Evolutionary conservation across 2,113 vertebrate genomes (phyloP), one percentile per base, ranked within the genome.

Genomic region (Tragelaphus strepsiceros): DNA sequence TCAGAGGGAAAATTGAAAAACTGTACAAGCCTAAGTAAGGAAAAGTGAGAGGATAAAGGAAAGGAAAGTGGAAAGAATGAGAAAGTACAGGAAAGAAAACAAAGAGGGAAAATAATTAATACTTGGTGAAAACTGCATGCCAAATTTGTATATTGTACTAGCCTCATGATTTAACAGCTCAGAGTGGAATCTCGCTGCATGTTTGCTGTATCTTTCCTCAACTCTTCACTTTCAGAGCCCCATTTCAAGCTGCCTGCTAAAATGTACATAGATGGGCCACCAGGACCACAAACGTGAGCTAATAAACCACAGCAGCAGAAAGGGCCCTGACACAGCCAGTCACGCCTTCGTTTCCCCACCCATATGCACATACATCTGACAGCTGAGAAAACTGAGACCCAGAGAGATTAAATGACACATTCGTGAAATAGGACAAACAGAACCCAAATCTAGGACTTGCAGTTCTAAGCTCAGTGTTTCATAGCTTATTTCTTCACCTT

Each of bases 1-100:
- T 97, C 80, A 98, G 82, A 96, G 97, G 94, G 51, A 98, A 98
- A 95, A 94, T 22, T 83, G 98, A 85, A 98, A 98, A 96, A 81
- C 94, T 97, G 85, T 94, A 91, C 71, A 91, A 22, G 35, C 81
- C 97, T 98, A 30, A 92, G 91, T 56, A 53, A 91, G n/a, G 93
- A 80, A 96, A 85, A 77, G 83, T 14, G 30, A 77, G 46, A 54
- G 90, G 78, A 92, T 85, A 77, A 0, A 58, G 56, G 81, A 85
- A 13, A 94, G 77, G 54, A 49, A 94, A 46, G 15, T 21, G n/a
- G 86, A 39, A 82, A 93, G 83, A 64, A 30, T 59, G 67, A 97
- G 83, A 67, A 97, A 97, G 90, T 15, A 82, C 0, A 0, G 81
- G 83, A 96, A 96, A 90, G 88, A 97, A 95, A 97, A 98, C 95